Evolutionary conservation across 1,140 invertebrate species (phyloP), one percentile per base, ranked within the genome.

Genomic region (Carcinoscorpius rotundicauda): DNA sequence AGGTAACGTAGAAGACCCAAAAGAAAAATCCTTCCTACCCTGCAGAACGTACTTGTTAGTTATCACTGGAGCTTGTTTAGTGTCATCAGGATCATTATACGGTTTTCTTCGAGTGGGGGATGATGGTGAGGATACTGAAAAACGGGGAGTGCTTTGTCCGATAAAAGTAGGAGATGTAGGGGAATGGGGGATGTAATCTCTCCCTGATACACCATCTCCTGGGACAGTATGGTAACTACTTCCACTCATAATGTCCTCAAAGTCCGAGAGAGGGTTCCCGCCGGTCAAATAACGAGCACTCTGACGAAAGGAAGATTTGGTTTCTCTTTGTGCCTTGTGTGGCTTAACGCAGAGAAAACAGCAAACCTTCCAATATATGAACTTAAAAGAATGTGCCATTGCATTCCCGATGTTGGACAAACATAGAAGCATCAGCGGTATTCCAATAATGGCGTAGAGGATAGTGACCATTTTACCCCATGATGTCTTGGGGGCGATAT

Each of bases 381-480:
- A 97, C 76, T 96, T 93, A 79, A 97, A 98, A 72, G 73, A 63
- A 65, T 76, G 72, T 48, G 77, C 75, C 61, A 80, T 69, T 8
- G 75, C 70, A 57, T 76, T 72, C 8, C 78, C 77, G 58, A 80
- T 75, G 29, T 78, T 74, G 51, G 78, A 77, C 4, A 79, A 66
- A 53, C 75, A 73, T 66, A 97, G 82, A 57, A 98, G 83, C 78
- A 98, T 97, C 11, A 98, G 78, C 0, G 95, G 95, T 84, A 98
- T 97, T 6, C 96, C 96, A 53, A 95, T 86, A 55, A 98, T 92
- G 1, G 94, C 92, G 78, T 98, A 98, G 9, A 95, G 79, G 72
- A 98, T 95, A 10, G 94, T 98, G 51, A 87, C 85, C 66, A 97
- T 80, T 78, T 97, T 95, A 11, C 96, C 96, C 83, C 85, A 86